Conservation (phyloP, 2,888 invertebrate genomes). For the Stratiomys singularior region DNA sequence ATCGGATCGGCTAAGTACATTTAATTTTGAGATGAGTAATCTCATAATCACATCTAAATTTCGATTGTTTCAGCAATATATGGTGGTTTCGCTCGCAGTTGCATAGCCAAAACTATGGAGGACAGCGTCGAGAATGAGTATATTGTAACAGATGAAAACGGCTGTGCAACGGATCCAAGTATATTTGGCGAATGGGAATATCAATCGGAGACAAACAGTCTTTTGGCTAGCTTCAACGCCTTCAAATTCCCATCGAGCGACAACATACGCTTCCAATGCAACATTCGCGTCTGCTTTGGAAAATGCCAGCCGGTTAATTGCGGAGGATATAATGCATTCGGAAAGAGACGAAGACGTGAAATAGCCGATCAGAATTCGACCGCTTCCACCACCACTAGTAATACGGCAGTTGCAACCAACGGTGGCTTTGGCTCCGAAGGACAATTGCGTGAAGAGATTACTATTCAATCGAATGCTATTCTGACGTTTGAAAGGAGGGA, state of each 20-base stretch:
- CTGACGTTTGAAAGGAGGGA: constrained; percentile 88
- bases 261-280: constrained; percentile 94
- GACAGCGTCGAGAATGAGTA: constrained; percentile 90
- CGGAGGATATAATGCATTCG: constrained; percentile 89
- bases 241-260: constrained; percentile 96
- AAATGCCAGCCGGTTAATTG: constrained; percentile 96
- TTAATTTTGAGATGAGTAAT: background rate
- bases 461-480: constrained; percentile 91
- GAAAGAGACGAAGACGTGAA: constrained; percentile 78
- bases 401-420: constrained; percentile 71
- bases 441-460: constrained; percentile 90
- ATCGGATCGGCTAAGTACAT: too few relatives aligned
- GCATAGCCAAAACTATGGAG: constrained; percentile 92
- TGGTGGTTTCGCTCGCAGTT: constrained; percentile 92
- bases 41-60: background rate
- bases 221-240: constrained; percentile 90
- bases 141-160: constrained; percentile 91
- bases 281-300: constrained; percentile 93
- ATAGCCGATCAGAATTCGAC: constrained; percentile 61
- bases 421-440: constrained; percentile 74
- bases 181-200: constrained; percentile 96
- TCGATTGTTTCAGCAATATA: constrained; percentile 76
- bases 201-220: constrained; percentile 83
- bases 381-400: constrained; percentile 57
- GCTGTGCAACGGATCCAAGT: constrained; percentile 91